A percentile compares a stretch with the other conserved stretches of the same genome.
These are phyloP conservation scores for Ceratina australensis DNA, from an alignment of 1,140 invertebrate genomes.

Conservation along the genomic window DNA sequence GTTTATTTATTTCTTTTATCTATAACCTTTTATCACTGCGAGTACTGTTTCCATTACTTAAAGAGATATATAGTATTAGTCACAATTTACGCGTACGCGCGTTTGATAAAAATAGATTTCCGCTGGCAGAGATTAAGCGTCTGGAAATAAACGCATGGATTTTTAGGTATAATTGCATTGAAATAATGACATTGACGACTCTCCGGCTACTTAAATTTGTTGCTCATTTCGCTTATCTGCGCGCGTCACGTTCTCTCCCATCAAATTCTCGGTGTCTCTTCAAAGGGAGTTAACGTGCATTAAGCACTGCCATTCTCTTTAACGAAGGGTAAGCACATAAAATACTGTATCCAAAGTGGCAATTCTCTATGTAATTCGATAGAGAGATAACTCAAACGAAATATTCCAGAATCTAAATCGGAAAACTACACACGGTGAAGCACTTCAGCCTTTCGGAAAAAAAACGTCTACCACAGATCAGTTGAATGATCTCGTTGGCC, in stretches of 20 bases:
- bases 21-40: conserved; percentile 42
- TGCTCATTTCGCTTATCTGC: conserved; percentile 10
- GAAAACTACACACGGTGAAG: neutral
- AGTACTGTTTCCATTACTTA: conserved; percentile 62
- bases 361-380: conserved; percentile 17
- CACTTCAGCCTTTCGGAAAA: too few relatives aligned
- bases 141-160: conserved; percentile 67
- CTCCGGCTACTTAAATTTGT: conserved; percentile 17
- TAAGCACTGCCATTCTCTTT: neutral
- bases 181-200: neutral
- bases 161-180: conserved; percentile 1
- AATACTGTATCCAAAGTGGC: neutral
- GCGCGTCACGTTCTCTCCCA: neutral
- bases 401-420: neutral
- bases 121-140: conserved; percentile 65
- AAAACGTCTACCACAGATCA: too few relatives aligned
- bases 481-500: too few relatives aligned
- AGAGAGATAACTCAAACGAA: neutral
- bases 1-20: conserved; percentile 7
- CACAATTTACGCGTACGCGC: conserved; percentile 58
- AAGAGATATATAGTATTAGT: conserved; percentile 59
- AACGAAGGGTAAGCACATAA: conserved; percentile 8
- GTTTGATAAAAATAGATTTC: conserved; percentile 72
- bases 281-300: conserved; percentile 6
- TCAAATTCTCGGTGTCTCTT: neutral